phyloP scores from a whole-genome alignment of 2,888 invertebrate species.

The Cantharis lateralis region DNA sequence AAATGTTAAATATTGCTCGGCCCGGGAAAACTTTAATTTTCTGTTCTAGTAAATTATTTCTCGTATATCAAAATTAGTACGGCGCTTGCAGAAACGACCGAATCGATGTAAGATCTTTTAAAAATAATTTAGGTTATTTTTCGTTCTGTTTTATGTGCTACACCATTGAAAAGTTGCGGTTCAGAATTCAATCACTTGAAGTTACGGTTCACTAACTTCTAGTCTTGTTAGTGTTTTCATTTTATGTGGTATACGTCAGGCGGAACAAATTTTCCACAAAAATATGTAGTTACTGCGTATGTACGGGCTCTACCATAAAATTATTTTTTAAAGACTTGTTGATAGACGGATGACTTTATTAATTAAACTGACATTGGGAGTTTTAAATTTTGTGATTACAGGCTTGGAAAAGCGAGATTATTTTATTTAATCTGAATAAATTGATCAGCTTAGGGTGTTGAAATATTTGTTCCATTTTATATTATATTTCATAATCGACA shows the following conservation, averaged over 20 bases:
- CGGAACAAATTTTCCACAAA: neutral
- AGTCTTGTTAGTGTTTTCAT: neutral
- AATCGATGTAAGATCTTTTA: neutral
- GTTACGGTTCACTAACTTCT: neutral
- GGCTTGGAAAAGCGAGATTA: neutral
- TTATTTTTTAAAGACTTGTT: neutral
- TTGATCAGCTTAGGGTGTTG: neutral
- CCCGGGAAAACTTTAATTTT: neutral
- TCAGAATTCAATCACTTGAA: conserved; percentile 3
- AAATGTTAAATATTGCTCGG: too few species aligned
- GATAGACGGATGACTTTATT: neutral
- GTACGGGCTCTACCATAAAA: neutral
- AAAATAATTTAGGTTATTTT: conserved; percentile 1
- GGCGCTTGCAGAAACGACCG: neutral
- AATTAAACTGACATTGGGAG: neutral
- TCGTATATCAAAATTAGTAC: neutral
- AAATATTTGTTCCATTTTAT: neutral
- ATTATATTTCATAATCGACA: neutral
- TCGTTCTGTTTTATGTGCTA: conserved; percentile 1
- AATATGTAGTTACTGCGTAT: neutral
- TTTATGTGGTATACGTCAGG: neutral
- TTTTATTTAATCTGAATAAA: neutral
- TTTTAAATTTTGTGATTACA: neutral
- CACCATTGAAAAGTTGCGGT: neutral
- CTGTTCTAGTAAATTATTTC: neutral